These are phyloP conservation scores for Pseudochaenichthys georgianus DNA, from an alignment of 2,797 vertebrate species.

Conservation along the genomic window DNA sequence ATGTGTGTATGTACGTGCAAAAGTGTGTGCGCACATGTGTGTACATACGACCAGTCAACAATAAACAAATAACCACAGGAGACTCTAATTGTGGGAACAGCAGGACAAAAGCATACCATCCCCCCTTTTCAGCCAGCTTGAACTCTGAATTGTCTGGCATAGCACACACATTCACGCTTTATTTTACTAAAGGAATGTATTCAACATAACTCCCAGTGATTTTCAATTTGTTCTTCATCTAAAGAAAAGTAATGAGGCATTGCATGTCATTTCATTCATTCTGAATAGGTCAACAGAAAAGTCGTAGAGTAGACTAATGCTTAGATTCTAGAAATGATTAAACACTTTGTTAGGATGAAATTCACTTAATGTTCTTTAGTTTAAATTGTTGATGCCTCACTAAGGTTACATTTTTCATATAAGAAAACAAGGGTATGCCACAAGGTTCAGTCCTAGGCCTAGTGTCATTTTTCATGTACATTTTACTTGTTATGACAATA, in stretches of 20 bases:
- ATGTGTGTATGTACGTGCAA: neutral
- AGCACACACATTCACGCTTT: neutral
- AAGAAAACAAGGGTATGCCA: neutral
- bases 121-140: neutral
- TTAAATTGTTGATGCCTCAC: neutral
- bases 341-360: neutral
- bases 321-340: neutral
- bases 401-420: neutral
- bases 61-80: conserved; percentile 46
- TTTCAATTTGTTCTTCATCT: conserved; percentile 1
- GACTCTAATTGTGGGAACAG: conserved; percentile 35
- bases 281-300: neutral
- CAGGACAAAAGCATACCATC: conserved; percentile 6
- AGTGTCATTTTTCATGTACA: neutral
- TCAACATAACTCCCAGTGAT: conserved; percentile 2
- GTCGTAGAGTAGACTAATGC: neutral
- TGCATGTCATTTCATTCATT: neutral
- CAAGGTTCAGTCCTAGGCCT: neutral
- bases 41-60: conserved; percentile 7
- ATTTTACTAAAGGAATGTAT: neutral
- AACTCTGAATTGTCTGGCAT: neutral
- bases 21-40: neutral
- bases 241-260: neutral
- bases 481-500: neutral
- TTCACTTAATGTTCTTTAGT: neutral